Conservation (phyloP, 2,113 vertebrate genomes). For the Pygoscelis adeliae region DNA sequence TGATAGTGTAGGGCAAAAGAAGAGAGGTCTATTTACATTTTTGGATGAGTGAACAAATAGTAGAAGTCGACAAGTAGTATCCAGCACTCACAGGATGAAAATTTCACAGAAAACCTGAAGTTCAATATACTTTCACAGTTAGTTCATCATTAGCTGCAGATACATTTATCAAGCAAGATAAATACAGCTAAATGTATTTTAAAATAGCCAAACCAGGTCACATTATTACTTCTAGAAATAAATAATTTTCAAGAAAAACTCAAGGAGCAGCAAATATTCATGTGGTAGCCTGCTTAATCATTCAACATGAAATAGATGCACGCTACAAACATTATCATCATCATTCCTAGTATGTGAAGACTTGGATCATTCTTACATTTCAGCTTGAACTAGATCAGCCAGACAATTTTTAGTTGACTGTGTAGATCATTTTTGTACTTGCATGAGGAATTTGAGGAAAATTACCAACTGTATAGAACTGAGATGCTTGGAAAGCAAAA, state of each 20-base stretch:
- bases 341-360: not conserved
- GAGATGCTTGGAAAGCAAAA: not conserved
- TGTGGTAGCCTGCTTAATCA: not conserved
- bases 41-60: not conserved
- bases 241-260: not conserved
- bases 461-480: not conserved
- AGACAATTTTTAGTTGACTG: not conserved
- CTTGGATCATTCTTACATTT: not conserved
- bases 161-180: not conserved
- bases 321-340: not conserved
- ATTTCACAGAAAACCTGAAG: not conserved
- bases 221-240: not conserved
- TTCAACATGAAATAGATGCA: not conserved
- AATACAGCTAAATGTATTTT: not conserved
- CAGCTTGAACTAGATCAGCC: not conserved
- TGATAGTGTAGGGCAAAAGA: not conserved
- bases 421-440: not conserved
- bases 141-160: not conserved
- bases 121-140: not conserved
- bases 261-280: not conserved
- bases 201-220: not conserved
- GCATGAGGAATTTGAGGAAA: not conserved
- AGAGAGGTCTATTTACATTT: not conserved
- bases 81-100: not conserved
- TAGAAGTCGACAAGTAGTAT: not conserved